Percentiles rank a stretch among this genome's conserved stretches.
Conservation (phyloP, 2,888 invertebrate species). For the Buathra laborator region DNA sequence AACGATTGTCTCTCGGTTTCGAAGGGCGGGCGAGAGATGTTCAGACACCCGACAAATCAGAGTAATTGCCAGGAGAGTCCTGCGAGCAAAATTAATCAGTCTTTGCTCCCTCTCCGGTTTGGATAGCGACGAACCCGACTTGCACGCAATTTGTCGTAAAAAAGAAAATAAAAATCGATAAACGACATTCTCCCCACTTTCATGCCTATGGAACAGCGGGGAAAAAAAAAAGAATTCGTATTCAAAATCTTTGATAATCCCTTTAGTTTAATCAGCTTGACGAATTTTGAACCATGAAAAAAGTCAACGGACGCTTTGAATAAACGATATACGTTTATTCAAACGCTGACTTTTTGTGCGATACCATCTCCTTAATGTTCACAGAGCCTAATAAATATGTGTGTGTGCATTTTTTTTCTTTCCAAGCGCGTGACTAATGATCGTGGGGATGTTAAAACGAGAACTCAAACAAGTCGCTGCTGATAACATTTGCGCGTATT, state of each 20-base stretch:
- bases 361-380: slow-evolving; percentile 31
- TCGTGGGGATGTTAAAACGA: slow-evolving; percentile 39
- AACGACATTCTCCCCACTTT: neutral
- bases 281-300: slow-evolving; percentile 51
- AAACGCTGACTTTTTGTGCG: slow-evolving; percentile 47
- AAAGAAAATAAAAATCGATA: slow-evolving; percentile 48
- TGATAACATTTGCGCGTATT: slow-evolving; percentile 49
- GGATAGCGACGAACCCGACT: slow-evolving; percentile 26
- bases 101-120: slow-evolving; percentile 53
- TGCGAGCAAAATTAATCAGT: slow-evolving; percentile 74
- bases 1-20: slow-evolving; percentile 43
- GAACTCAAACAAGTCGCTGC: neutral
- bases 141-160: slow-evolving; percentile 23
- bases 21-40: slow-evolving; percentile 72
- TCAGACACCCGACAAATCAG: slow-evolving; percentile 82
- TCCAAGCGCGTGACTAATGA: slow-evolving; percentile 45
- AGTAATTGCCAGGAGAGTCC: slow-evolving; percentile 80
- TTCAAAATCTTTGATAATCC: slow-evolving; percentile 53
- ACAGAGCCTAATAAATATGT: slow-evolving; percentile 44
- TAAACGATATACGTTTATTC: slow-evolving; percentile 12
- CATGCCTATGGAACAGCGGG: slow-evolving; percentile 15
- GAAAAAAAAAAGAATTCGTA: slow-evolving; percentile 35
- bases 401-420: neutral
- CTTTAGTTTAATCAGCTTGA: slow-evolving; percentile 47
- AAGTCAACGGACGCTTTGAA: slow-evolving; percentile 16